A percentile compares a stretch with the other conserved stretches of the same genome.
These are phyloP conservation scores for Platygyra sinensis DNA, from an alignment of 64 coral and sea anemone species.

Conservation along the genomic window DNA sequence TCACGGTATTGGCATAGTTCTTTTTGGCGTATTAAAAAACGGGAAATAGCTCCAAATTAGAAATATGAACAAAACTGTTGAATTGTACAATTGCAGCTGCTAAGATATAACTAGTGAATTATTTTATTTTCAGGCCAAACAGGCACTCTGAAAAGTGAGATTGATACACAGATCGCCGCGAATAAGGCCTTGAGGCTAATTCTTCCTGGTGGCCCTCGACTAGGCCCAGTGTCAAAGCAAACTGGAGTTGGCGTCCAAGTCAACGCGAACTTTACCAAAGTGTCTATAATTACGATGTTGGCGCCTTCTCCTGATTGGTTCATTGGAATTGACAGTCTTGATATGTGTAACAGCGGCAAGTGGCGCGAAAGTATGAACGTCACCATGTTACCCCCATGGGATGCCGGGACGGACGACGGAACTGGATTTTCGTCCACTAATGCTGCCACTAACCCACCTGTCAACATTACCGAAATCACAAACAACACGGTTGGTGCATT, in stretches of 20 bases:
- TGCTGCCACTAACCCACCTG: not conserved
- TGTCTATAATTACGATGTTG: not conserved
- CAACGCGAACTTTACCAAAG: not conserved
- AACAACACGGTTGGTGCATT: constrained; percentile 11
- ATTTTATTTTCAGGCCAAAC: not conserved
- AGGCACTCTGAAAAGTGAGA: not conserved
- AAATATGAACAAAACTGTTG: too few species aligned
- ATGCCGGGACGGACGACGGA: not conserved
- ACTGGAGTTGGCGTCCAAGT: not conserved
- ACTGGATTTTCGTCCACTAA: not conserved
- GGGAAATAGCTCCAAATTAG: too few species aligned
- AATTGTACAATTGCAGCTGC: too few species aligned
- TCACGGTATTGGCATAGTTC: too few species aligned
- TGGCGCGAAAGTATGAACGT: not conserved
- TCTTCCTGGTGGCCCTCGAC: not conserved
- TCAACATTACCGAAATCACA: not conserved
- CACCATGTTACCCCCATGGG: not conserved
- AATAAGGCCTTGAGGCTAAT: not conserved
- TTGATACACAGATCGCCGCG: not conserved
- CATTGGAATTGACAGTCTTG: not conserved
- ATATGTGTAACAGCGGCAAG: not conserved
- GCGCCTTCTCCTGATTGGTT: not conserved
- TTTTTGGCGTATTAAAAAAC: too few species aligned
- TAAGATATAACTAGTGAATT: too few species aligned
- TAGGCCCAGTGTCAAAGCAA: not conserved